Conservation (phyloP, 1,140 invertebrate genomes). For the Phocides pigmalion region DNA sequence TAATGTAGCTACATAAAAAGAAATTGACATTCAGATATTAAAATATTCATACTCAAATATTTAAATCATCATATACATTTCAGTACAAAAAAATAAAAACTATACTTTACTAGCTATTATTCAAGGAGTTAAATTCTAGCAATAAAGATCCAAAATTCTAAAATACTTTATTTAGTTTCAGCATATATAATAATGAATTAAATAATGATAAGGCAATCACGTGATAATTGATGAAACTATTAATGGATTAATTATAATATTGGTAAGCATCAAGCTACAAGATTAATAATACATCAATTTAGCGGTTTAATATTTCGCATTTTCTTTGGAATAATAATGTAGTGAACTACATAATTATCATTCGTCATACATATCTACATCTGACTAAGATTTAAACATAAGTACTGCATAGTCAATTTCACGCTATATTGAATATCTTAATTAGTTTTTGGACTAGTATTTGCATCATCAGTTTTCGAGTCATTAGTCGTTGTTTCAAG, state of each 20-base stretch:
- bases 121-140: not conserved
- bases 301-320: constrained; percentile 65
- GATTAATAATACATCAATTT: constrained; percentile 63
- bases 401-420: constrained; percentile 29
- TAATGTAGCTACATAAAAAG: no score
- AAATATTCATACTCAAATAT: no score
- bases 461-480: constrained; percentile 49
- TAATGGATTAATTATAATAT: constrained; percentile 71
- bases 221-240: constrained; percentile 74
- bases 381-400: constrained; percentile 40
- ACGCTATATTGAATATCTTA: constrained; percentile 32
- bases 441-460: constrained; percentile 47
- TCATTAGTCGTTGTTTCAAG: constrained; percentile 41
- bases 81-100: no score
- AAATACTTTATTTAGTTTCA: constrained; percentile 80
- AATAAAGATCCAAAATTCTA: constrained; percentile 45
- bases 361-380: constrained; percentile 41
- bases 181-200: constrained; percentile 72
- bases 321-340: constrained; percentile 73
- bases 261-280: constrained; percentile 72
- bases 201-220: constrained; percentile 81
- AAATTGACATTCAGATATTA: no score
- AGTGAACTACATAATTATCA: constrained; percentile 51
- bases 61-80: no score
- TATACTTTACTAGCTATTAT: no score